Evolutionary conservation across 2,888 invertebrate genomes (phyloP).

Genomic region (Microctonus aethiopoides): DNA sequence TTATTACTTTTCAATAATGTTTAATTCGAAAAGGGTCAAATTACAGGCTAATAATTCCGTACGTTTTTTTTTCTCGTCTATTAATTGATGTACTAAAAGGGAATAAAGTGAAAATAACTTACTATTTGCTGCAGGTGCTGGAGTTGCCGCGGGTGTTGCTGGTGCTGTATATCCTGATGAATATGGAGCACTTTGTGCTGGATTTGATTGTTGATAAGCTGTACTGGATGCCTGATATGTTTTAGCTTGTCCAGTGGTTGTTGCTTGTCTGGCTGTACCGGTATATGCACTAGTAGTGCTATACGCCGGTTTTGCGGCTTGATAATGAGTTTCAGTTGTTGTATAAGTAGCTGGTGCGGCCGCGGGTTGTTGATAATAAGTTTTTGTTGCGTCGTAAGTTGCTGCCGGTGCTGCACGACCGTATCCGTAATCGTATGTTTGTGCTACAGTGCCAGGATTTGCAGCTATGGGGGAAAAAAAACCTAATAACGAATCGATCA

Average conservation of each 20-base stretch:
- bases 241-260: constrained; percentile 68
- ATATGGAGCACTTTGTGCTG: constrained; percentile 62
- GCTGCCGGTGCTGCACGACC: constrained; percentile 74
- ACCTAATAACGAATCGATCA: constrained; percentile 48
- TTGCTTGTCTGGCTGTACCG: constrained; percentile 69
- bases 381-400: constrained; percentile 85
- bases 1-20: no score
- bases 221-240: constrained; percentile 65
- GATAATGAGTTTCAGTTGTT: constrained; percentile 73
- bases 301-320: constrained; percentile 77
- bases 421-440: constrained; percentile 78
- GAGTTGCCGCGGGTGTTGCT: constrained; percentile 63
- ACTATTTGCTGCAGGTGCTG: constrained; percentile 63
- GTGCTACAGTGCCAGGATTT: constrained; percentile 70
- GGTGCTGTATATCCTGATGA: constrained; percentile 64
- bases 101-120: constrained; percentile 54
- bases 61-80: not conserved
- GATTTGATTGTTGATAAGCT: constrained; percentile 64
- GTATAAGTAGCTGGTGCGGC: constrained; percentile 75
- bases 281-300: constrained; percentile 79
- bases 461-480: constrained; percentile 53
- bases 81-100: not conserved
- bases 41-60: no score
- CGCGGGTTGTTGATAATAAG: constrained; percentile 87
- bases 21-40: no score